Base-by-base conservation (phyloP, 2,888 invertebrate species). In the Scaptomyza polygonia region DNA sequence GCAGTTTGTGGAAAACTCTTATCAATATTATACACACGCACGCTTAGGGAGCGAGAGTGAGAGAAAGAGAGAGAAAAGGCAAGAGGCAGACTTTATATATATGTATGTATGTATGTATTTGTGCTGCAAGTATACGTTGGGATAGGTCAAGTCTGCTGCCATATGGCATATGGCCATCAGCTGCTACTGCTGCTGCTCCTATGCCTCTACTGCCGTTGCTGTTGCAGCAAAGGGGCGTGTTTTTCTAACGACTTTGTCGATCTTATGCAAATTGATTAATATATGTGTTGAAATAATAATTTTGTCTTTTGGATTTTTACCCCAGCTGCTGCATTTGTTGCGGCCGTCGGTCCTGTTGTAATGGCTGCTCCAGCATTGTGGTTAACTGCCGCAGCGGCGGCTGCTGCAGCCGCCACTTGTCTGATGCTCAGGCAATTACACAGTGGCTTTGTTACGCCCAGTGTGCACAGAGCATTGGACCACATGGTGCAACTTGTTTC, bases 381-480 rank as follows among this genome's bases (percentile, higher is more conserved):
- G 62, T 86, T 81, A 58, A 87, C 89, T 75, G 90, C 89, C 73
- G 91, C 91, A 56, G 90, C 90, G 21, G 89, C 89, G 42, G 88
- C 89, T 45, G 89, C 91, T 58, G 90, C 91, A 61, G 90, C 90
- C 63, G 91, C 90, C 81, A 91, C 91, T 89, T 92, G 92, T 75
- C 92, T 91, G 84, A 92, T 91, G 88, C 91, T 92, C 71, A 92
- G 88, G 79, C 92, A 92, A 75, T 91, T 92, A 85, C 92, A 92
- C 72, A 92, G 89, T 73, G 92, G 92, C 86, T 92, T 92, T 64
- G 92, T 92, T 80, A 92, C 92, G 88, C 92, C 92, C 86, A 92
- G 85, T 69, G 92, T 92, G 88, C 92, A 92, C 79, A 92, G 89
- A 76, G 92, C 92, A 89, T 92, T 92, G 85, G 92, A 92, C 92